Percentiles rank a stretch among this genome's conserved stretches.
phyloP scores from a whole-genome alignment of 2,888 invertebrate species.

The Anthophora plumipes region DNA sequence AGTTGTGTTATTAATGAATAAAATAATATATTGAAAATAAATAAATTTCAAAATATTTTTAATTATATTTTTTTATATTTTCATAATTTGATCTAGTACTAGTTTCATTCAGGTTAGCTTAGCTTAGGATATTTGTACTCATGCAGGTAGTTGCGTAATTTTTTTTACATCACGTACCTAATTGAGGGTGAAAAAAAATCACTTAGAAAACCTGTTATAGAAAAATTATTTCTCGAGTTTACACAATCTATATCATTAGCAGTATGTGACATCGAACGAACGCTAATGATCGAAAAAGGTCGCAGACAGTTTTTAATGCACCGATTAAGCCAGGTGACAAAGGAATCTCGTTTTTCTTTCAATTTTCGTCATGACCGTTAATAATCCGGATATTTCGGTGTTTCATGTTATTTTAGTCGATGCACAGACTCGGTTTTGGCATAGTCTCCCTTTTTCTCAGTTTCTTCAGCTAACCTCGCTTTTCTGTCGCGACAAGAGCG shows the following conservation, averaged over 20 bases:
- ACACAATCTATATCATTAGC: too few relatives aligned
- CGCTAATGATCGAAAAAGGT: neutral
- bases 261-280: neutral
- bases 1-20: too few relatives aligned
- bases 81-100: too few relatives aligned
- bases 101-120: too few relatives aligned
- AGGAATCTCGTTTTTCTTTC: slow-evolving; percentile 16
- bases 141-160: too few relatives aligned
- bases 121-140: too few relatives aligned
- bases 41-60: neutral
- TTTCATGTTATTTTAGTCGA: slow-evolving; percentile 40
- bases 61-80: too few relatives aligned
- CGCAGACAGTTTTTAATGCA: neutral
- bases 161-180: too few relatives aligned
- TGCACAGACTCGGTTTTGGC: slow-evolving; percentile 19
- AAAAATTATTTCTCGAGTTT: too few relatives aligned
- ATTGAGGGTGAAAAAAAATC: too few relatives aligned
- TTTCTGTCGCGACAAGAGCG: too few relatives aligned
- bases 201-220: too few relatives aligned
- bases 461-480: neutral
- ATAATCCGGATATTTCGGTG: slow-evolving; percentile 49
- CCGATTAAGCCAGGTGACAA: neutral
- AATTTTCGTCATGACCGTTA: slow-evolving; percentile 33
- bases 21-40: neutral
- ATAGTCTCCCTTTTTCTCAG: slow-evolving; percentile 26